Base-by-base conservation (phyloP, 2,888 invertebrate species). In the Brachypterus glaber region DNA sequence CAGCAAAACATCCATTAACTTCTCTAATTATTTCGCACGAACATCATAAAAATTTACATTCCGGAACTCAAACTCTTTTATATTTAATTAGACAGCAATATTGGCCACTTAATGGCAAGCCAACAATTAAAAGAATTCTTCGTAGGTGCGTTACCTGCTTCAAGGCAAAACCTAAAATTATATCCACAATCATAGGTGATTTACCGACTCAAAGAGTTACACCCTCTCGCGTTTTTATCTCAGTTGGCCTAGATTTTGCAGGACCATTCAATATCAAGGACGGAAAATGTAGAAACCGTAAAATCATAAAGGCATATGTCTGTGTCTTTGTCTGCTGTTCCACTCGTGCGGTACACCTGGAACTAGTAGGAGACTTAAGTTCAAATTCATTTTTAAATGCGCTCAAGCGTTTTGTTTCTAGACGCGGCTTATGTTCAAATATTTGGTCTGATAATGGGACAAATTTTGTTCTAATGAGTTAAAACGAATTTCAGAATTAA, bases 181-280 rank as follows among this genome's bases (percentile, higher is more conserved):
- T 27, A 21, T 17, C 46, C 16, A 39, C 39, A 26, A 37, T 32
- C 35, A 46, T 44, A 42, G 44, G 30, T 8, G 27, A 44, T 13
- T 27, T 46, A 25, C 48, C 48, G 3, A 24, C 26, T 3, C 32
- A 40, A 11, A 17, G 47, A 25, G 33, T 47, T 9, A n/a, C 17
- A 12, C 26, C 29, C 13, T 12, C 40, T 14, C 16, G 45, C 17
- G 40, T 46, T 2, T 48, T 50, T 26, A 14, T 34, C 18, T 44
- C 29, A 21, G 37, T 38, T 3, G 50, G 48, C 11, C 37, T 52
- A 3, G 52, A 50, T 17, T 50, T 36, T 29, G 45, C 38, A 17
- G 49, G 46, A 14, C 46, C 44, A 1, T 41, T 41, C 26, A 13
- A 41, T 1, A 15, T 49, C n/a, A 46, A 42, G 35, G 43, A 46